A percentile compares a stretch with the other conserved stretches of the same genome.
Evolutionary conservation across 1,140 invertebrate genomes (phyloP).

Genomic region (Meloidogyne exigua): DNA sequence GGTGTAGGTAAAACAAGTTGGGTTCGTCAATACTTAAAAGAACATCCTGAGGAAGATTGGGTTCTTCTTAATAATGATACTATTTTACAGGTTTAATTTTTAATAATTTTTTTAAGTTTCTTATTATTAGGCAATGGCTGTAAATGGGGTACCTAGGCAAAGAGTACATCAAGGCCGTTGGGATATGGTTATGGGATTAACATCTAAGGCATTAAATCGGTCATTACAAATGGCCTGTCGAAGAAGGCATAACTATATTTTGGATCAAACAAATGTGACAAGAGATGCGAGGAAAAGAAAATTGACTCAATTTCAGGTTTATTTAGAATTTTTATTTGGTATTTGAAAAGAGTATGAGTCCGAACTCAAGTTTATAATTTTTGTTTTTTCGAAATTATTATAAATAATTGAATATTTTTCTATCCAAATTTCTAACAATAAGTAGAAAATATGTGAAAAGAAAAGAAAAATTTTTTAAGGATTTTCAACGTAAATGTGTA

Average conservation of each 20-base stretch:
- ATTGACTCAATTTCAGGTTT: slow-evolving; percentile 35
- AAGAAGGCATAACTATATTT: slow-evolving; percentile 60
- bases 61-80: slow-evolving; percentile 51
- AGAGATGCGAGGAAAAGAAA: slow-evolving; percentile 48
- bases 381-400: no score
- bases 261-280: slow-evolving; percentile 58
- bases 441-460: no score
- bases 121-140: slow-evolving; percentile 28
- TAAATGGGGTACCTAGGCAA: slow-evolving; percentile 58
- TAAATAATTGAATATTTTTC: no score
- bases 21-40: slow-evolving; percentile 58
- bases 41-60: slow-evolving; percentile 60
- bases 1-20: slow-evolving; percentile 50
- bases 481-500: slow-evolving; percentile 58
- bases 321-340: not conserved
- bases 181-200: slow-evolving; percentile 61
- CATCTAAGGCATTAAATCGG: slow-evolving; percentile 54
- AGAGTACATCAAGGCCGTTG: slow-evolving; percentile 56
- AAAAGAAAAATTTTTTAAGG: slow-evolving; percentile 51
- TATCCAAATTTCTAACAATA: no score
- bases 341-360: no score
- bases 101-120: slow-evolving; percentile 12
- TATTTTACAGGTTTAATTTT: slow-evolving; percentile 35
- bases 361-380: no score
- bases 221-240: slow-evolving; percentile 55